Evolutionary conservation across 1,140 invertebrate genomes (phyloP).

Genomic region (Aphaenogaster floridana): DNA sequence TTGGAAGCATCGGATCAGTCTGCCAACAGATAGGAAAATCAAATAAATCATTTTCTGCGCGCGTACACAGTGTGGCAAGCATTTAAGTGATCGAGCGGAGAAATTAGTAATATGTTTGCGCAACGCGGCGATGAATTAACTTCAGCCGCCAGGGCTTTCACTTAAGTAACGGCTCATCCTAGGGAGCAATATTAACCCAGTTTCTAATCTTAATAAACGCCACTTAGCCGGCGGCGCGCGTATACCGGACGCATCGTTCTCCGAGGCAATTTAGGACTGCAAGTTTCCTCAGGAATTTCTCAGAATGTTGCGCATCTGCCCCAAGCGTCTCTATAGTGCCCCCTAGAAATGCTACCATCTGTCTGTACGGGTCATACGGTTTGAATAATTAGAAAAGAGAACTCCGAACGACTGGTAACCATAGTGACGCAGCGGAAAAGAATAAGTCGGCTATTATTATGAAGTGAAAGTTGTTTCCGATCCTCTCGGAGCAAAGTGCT

Average conservation of each 20-base stretch:
- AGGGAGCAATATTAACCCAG: constrained; percentile 47
- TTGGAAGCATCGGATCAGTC: constrained; percentile 65
- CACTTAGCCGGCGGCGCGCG: constrained; percentile 41
- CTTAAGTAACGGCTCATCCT: constrained; percentile 60
- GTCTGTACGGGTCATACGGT: background rate
- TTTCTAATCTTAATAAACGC: constrained; percentile 58
- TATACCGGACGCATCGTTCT: constrained; percentile 33
- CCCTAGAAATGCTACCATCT: background rate
- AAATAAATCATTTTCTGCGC: constrained; percentile 18
- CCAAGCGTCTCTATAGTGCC: background rate
- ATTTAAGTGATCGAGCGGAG: background rate
- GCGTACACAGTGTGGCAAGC: background rate
- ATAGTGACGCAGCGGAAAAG: background rate
- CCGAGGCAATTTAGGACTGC: constrained; percentile 40
- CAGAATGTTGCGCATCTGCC: constrained; percentile 43
- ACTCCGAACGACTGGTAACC: background rate
- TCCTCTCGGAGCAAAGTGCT: background rate
- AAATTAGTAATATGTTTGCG: constrained; percentile 46
- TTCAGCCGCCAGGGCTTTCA: constrained; percentile 59
- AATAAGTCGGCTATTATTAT: constrained; percentile 15
- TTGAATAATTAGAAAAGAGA: constrained; percentile 8
- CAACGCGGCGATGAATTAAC: constrained; percentile 46
- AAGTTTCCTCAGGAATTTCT: constrained; percentile 47
- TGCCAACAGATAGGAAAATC: constrained; percentile 51
- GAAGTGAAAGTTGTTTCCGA: constrained; percentile 19